phyloP scores from a whole-genome alignment of 2,888 invertebrate species.

The Siphonodentalium dalli region DNA sequence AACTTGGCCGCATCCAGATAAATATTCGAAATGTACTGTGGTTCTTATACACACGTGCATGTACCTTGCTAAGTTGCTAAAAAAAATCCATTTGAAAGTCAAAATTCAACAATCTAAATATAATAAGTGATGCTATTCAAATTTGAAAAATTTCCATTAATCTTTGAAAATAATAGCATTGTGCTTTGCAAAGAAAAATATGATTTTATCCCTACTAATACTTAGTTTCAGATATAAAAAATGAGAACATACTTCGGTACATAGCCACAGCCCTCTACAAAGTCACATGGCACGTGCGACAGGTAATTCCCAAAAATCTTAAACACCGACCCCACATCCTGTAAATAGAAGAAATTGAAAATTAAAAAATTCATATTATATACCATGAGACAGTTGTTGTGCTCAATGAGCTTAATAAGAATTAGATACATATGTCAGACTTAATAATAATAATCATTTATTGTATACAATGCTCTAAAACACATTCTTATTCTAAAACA shows the following conservation, averaged over 20 bases:
- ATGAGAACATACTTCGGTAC: slow-evolving; percentile 55
- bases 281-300: slow-evolving; percentile 46
- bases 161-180: neutral
- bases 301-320: slow-evolving; percentile 56
- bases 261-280: slow-evolving; percentile 55
- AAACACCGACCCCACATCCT: slow-evolving; percentile 16
- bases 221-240: neutral
- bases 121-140: neutral
- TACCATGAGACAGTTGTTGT: too few species aligned
- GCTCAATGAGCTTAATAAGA: too few species aligned
- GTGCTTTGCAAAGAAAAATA: neutral
- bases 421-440: too few species aligned
- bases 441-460: too few species aligned
- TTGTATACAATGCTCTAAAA: too few species aligned
- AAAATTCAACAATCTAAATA: neutral
- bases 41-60: too few species aligned
- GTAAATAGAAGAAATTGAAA: slow-evolving; percentile 17
- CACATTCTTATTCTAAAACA: too few species aligned
- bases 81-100: too few species aligned
- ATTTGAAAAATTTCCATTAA: too few species aligned
- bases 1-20: too few species aligned
- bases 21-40: too few species aligned
- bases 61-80: too few species aligned
- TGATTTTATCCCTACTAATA: neutral
- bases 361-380: neutral